Base-by-base conservation (phyloP, 2,888 invertebrate genomes). In the Aspidiotus destructor region DNA sequence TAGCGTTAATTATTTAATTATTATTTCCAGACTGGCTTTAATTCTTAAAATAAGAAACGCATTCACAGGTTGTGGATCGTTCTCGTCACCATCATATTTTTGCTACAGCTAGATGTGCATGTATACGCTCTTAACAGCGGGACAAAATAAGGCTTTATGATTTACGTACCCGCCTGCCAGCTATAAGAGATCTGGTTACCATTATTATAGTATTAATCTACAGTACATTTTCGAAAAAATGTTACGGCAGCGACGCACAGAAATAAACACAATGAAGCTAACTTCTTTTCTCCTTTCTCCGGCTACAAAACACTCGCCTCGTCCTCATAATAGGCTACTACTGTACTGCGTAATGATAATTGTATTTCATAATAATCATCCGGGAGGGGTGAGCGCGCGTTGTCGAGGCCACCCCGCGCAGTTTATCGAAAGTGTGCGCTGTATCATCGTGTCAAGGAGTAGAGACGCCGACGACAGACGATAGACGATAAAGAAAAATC, bases 291-390 rank as follows among this genome's bases (percentile, higher is more conserved):
- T 48, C 28, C 28, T 28, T 28, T 28, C 28, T 28, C 28, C 28
- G 28, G 28, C 28, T 11, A 48, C 48, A 48, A 48, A 48, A 48
- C 48, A 48, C 48, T 48, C 48, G 48, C 48, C 48, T 48, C 48
- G n/a, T n/a, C 48, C 48, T n/a, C 11, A 48, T 48, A 48, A 48
- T 48, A 48, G 10, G 48, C 48, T 28, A 28, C 28, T 48, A n/a
- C 48, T 13, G 48, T 48, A 48, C 48, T 13, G 48, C 48, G 48
- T 67, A 67, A 67, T 48, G 58, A 67, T 67, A 67, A 67, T 67
- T 67, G 67, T 67, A 67, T 67, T 67, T 67, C 58, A 58, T 67
- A 67, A 67, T 67, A 67, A 67, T 67, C 48, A 57, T 60, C 58
- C 60, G 58, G 67, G 58, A 57, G 28, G 67, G 13, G 54, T 57